Conservation (phyloP, 2,888 invertebrate species). For the Phytoseiulus persimilis region DNA sequence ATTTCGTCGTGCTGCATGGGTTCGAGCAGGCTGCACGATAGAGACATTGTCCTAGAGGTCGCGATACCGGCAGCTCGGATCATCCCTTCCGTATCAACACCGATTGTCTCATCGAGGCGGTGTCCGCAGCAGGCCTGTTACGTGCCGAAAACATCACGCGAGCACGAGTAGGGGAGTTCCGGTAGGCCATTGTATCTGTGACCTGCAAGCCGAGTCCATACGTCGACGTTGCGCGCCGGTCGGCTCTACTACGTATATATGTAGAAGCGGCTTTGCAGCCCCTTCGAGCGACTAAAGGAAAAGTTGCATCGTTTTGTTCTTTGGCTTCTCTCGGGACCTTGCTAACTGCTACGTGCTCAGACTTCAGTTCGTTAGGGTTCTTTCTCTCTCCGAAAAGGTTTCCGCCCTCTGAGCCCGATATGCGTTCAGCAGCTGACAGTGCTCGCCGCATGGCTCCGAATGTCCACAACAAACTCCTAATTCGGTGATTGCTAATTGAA, state of each 20-base stretch:
- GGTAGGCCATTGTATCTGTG: background rate
- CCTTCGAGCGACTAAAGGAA: background rate
- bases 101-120: background rate
- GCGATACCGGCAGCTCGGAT: background rate
- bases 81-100: background rate
- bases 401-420: background rate
- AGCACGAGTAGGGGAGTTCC: background rate
- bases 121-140: background rate
- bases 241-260: too few relatives aligned
- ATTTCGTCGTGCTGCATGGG: too few relatives aligned
- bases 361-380: background rate
- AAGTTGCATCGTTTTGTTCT: background rate
- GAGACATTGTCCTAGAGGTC: too few relatives aligned
- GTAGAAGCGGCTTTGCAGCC: background rate
- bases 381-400: background rate
- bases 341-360: background rate
- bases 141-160: background rate
- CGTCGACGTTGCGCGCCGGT: background rate
- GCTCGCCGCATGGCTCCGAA: background rate
- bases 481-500: constrained; percentile 5
- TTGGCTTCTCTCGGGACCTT: background rate
- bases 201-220: background rate
- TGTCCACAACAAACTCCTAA: background rate
- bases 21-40: too few relatives aligned
- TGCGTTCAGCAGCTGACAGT: background rate